A percentile compares a stretch with the other conserved stretches of the same genome.
These are phyloP conservation scores for Hassar affinis DNA, from an alignment of 2,113 vertebrate genomes.

Conservation along the genomic window DNA sequence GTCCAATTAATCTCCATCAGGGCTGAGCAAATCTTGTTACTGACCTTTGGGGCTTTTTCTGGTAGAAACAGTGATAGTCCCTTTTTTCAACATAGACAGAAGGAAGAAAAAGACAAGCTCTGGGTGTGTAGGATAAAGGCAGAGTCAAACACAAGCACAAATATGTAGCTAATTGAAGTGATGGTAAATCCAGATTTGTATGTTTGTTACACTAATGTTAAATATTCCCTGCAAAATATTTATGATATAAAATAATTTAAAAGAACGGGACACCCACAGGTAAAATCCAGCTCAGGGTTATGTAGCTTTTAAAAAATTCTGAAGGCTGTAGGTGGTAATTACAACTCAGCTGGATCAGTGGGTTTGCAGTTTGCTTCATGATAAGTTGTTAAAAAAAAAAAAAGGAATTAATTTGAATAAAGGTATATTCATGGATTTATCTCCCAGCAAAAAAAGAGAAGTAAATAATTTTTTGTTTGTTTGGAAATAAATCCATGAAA, in stretches of 20 bases:
- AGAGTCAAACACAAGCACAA: neutral
- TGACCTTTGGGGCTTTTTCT: neutral
- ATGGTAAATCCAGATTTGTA: neutral
- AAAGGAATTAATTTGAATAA: slow-evolving; percentile 2
- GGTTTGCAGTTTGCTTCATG: neutral
- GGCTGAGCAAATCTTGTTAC: neutral
- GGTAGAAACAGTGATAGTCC: neutral
- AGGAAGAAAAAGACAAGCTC: slow-evolving; percentile 21
- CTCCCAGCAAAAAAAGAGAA: slow-evolving; percentile 26
- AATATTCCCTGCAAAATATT: neutral
- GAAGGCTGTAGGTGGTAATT: slow-evolving; percentile 30
- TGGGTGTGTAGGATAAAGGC: slow-evolving; percentile 26
- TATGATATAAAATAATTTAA: slow-evolving; percentile 15
- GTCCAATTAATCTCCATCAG: slow-evolving; percentile 25
- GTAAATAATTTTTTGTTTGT: slow-evolving; percentile 17
- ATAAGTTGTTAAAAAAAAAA: neutral
- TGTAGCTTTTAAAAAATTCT: slow-evolving; percentile 9
- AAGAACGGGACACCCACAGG: slow-evolving; percentile 1
- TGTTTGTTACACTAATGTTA: neutral
- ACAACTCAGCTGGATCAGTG: slow-evolving; percentile 14
- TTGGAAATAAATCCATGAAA: slow-evolving; percentile 30
- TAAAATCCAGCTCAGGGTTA: neutral
- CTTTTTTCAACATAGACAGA: slow-evolving; percentile 5
- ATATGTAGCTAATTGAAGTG: neutral
- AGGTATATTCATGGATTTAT: slow-evolving; percentile 19